phyloP scores from a whole-genome alignment of 2,888 invertebrate genomes.

The Heliconius ethilla region DNA sequence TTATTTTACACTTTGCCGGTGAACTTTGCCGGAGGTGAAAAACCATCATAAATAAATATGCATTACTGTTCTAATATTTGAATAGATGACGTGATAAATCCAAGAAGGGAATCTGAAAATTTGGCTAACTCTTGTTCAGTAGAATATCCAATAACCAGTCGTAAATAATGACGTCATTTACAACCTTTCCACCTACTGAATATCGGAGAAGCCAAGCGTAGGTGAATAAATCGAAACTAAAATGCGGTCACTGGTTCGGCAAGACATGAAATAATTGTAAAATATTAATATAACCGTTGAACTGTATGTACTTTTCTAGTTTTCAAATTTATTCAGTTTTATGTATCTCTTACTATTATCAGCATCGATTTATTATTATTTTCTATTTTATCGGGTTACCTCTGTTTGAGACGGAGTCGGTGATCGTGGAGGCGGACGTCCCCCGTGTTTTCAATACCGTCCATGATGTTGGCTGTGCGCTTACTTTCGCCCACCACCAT shows the following conservation, averaged over 20 bases:
- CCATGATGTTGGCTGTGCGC: constrained; percentile 91
- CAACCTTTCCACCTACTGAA: constrained; percentile 71
- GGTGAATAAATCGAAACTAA: constrained; percentile 62
- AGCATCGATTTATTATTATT: neutral
- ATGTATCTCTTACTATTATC: neutral
- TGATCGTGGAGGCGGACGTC: constrained; percentile 95
- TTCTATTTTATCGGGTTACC: constrained; percentile 78
- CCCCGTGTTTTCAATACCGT: constrained; percentile 94
- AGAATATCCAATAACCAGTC: constrained; percentile 7
- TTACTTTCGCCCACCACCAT: constrained; percentile 92
- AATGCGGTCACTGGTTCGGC: constrained; percentile 61
- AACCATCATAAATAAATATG: no score
- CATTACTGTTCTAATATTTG: neutral
- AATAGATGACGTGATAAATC: constrained; percentile 12
- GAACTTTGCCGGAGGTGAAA: no score
- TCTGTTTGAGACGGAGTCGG: constrained; percentile 92
- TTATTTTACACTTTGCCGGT: no score
- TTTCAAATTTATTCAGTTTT: neutral
- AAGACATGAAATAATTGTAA: constrained; percentile 36
- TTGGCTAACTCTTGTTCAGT: constrained; percentile 2
- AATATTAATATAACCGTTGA: constrained; percentile 32
- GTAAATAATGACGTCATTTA: constrained; percentile 60
- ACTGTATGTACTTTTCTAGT: constrained; percentile 9
- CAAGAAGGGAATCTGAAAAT: neutral
- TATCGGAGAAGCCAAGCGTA: constrained; percentile 49